Percentiles rank a stretch among this genome's conserved stretches.
These are phyloP conservation scores for Leptinotarsa juncta DNA, from an alignment of 2,888 invertebrate genomes.

Conservation along the genomic window DNA sequence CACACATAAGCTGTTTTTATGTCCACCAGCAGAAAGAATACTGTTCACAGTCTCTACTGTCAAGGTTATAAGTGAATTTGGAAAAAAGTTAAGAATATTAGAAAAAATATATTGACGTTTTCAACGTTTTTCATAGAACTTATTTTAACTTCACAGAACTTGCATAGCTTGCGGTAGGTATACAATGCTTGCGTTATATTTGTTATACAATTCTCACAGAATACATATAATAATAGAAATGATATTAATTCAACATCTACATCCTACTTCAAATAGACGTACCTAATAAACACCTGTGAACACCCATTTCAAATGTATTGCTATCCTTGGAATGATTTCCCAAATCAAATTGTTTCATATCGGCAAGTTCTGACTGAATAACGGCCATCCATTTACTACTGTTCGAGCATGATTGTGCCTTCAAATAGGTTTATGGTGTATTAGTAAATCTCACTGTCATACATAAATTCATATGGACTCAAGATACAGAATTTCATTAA, in stretches of 20 bases:
- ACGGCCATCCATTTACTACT: background rate
- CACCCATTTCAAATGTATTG: background rate
- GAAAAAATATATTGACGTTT: no score
- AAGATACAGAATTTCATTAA: background rate
- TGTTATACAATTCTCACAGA: no score
- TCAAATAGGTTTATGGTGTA: background rate
- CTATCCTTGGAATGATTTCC: background rate
- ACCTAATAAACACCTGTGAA: background rate
- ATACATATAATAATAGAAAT: no score
- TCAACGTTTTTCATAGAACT: no score
- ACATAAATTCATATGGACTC: background rate
- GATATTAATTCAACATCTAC: background rate
- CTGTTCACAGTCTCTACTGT: background rate
- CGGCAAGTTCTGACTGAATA: background rate
- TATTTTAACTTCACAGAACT: no score
- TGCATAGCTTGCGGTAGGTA: no score
- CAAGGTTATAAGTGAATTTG: background rate
- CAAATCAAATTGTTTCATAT: background rate
- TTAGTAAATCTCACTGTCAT: background rate
- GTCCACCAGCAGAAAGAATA: background rate
- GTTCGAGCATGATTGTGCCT: background rate
- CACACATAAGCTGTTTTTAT: background rate
- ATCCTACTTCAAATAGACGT: background rate
- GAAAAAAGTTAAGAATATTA: no score
- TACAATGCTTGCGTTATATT: no score